phyloP scores from a whole-genome alignment of 1,140 invertebrate species.

The Leptinotarsa undecemlineata region DNA sequence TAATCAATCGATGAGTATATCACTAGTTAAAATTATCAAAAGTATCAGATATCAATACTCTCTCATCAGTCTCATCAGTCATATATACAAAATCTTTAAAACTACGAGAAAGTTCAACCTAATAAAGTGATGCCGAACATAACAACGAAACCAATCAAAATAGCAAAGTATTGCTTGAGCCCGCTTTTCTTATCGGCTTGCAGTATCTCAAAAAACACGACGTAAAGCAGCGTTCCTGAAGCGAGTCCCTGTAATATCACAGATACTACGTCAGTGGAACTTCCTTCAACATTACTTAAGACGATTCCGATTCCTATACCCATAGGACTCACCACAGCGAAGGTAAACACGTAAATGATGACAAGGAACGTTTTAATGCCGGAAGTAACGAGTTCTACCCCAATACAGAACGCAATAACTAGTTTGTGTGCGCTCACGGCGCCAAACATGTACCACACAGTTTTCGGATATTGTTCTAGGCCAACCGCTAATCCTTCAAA shows the following conservation, averaged over 20 bases:
- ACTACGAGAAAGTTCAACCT: neutral
- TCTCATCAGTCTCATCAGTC: too few species aligned
- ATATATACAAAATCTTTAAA: too few species aligned
- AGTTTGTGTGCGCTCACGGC: conserved; percentile 64
- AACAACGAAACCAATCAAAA: conserved; percentile 73
- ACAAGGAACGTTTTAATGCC: conserved; percentile 49
- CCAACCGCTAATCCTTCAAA: conserved; percentile 92
- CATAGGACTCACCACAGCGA: conserved; percentile 60
- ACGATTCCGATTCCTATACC: conserved; percentile 60
- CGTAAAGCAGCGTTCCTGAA: conserved; percentile 68
- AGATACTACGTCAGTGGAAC: conserved; percentile 44
- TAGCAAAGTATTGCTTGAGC: conserved; percentile 68
- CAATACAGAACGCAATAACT: conserved; percentile 63
- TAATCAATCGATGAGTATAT: too few species aligned
- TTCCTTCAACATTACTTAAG: conserved; percentile 41
- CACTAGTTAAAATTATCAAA: too few species aligned
- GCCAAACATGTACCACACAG: conserved; percentile 68
- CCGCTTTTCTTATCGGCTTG: conserved; percentile 63
- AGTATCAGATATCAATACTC: too few species aligned
- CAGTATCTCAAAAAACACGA: conserved; percentile 72
- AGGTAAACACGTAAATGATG: conserved; percentile 58
- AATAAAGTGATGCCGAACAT: conserved; percentile 66
- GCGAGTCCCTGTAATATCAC: conserved; percentile 63
- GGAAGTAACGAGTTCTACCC: conserved; percentile 57
- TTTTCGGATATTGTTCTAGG: conserved; percentile 68